Conservation (phyloP, 2,797 vertebrate genomes). For the Sciaenops ocellatus region DNA sequence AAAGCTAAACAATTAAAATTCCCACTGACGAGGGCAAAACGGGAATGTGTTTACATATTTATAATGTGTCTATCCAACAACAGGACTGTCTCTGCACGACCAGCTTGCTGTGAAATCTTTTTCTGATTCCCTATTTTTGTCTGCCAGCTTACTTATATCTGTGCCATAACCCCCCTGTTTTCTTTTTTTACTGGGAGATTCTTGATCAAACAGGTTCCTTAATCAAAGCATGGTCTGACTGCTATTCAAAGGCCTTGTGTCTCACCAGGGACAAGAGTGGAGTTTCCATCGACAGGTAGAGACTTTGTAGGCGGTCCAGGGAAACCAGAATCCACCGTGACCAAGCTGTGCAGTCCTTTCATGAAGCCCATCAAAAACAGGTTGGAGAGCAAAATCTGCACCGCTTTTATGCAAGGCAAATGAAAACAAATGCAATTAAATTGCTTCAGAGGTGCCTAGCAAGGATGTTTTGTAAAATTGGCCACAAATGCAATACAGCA, state of each 20-base stretch:
- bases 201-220: slow-evolving; percentile 46
- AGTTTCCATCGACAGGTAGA: slow-evolving; percentile 23
- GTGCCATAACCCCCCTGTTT: neutral
- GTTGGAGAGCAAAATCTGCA: slow-evolving; percentile 9
- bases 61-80: neutral
- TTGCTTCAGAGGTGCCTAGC: slow-evolving; percentile 9
- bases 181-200: slow-evolving; percentile 13
- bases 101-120: slow-evolving; percentile 5
- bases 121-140: neutral
- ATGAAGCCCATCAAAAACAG: slow-evolving; percentile 35
- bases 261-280: slow-evolving; percentile 16
- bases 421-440: slow-evolving; percentile 48
- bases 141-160: slow-evolving; percentile 20
- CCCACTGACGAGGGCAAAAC: neutral
- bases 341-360: slow-evolving; percentile 36
- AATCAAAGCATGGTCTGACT: slow-evolving; percentile 35
- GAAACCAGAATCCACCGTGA: slow-evolving; percentile 18
- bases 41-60: neutral
- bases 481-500: neutral
- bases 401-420: slow-evolving; percentile 44
- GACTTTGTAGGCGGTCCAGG: slow-evolving; percentile 36
- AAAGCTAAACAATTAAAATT: neutral
- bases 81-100: neutral
- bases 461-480: neutral
- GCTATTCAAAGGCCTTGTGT: slow-evolving; percentile 1